Evolutionary conservation across 2,888 invertebrate genomes (phyloP), one percentile per base, ranked within the genome.

Genomic region (Lasioglossum calceatum): DNA sequence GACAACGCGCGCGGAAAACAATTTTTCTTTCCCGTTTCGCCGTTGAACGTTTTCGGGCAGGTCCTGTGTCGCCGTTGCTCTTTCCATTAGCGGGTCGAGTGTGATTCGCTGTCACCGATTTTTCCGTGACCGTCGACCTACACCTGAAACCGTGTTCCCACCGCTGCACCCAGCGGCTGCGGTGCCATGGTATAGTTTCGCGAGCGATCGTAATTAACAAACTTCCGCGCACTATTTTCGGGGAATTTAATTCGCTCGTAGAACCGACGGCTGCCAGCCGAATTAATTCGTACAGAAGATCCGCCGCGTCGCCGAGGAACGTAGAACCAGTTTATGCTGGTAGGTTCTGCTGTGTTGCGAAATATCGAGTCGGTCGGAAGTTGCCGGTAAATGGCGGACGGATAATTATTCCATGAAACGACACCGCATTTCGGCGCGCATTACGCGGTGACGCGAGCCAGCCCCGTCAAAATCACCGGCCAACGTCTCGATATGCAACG

Each of bases 391-490:
- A 79, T 74, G 85, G 42, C 76, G 50, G 67, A 39, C 64, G 47
- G 71, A 77, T 87, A 87, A 90, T 90, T 88, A 90, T 82, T 71
- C 77, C 78, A 54, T 61, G 82, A 73, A 88, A 86, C 81, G 84
- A 72, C 70, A n/a, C 78, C 76, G 76, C 85, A 77, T 89, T 82
- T 79, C 82, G n/a, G n/a, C 32, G 82, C 84, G 19, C 50, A 87
- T 87, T 85, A 82, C 80, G 67, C 75, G 72, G 42, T 42, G 74
- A 64, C 36, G 36, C 23, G 85, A 83, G 77, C 74, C 73, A 76
- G 47, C 74, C 73, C 73, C 77, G 87, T 89, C 89, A 87, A 79
- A 81, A 84, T 82, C 85, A 70, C 77, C 67, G 82, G 79, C 82
- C 75, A 61, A 4, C 79, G 74, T 76, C 85, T 81, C 89, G 79